These are phyloP conservation scores for Lanistes nyassanus DNA, from an alignment of 1,140 invertebrate genomes.

Conservation along the genomic window DNA sequence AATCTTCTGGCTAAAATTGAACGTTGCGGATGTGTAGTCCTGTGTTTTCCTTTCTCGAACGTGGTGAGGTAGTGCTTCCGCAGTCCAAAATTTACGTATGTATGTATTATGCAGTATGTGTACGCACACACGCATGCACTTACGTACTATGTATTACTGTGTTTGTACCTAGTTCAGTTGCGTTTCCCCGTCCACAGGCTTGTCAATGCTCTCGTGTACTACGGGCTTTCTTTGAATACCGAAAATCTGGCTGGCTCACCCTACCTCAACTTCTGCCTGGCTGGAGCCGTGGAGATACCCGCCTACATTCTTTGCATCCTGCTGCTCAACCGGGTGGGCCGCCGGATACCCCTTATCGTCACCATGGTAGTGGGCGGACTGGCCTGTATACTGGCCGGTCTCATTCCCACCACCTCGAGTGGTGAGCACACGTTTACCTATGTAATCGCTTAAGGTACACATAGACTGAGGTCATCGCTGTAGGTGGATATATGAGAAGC, in stretches of 20 bases:
- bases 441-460: too few species aligned
- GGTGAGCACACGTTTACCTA: not conserved
- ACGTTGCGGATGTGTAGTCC: too few species aligned
- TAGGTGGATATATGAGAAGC: not conserved
- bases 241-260: conserved; percentile 79
- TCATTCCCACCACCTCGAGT: conserved; percentile 17
- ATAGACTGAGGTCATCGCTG: conserved; percentile 2
- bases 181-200: conserved; percentile 72
- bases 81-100: not conserved
- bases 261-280: conserved; percentile 80
- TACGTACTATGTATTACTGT: not conserved
- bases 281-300: conserved; percentile 81
- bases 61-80: too few species aligned
- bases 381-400: conserved; percentile 53
- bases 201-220: conserved; percentile 82
- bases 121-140: not conserved
- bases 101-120: not conserved
- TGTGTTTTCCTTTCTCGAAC: too few species aligned
- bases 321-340: conserved; percentile 48
- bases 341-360: conserved; percentile 75
- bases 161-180: too few species aligned
- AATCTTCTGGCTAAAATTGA: too few species aligned
- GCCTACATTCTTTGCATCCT: conserved; percentile 73
- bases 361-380: conserved; percentile 78
- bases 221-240: conserved; percentile 83